Evolutionary conservation across 2,888 invertebrate genomes (phyloP), one percentile per base, ranked within the genome.

Genomic region (Parnassius glacialis): DNA sequence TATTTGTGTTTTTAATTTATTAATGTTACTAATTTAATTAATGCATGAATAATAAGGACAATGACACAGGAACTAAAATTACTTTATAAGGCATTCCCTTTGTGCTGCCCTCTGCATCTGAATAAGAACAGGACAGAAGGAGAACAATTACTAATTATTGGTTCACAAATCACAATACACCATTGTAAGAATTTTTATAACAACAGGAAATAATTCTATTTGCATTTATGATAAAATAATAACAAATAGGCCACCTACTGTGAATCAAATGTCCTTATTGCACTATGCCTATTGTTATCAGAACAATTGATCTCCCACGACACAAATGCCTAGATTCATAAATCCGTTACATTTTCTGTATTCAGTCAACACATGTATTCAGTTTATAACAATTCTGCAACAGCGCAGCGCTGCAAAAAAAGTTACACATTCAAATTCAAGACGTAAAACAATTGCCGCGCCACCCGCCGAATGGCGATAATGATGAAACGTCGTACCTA

Each of bases 401-500:
- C 16, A 16, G 62, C 57, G 65, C 64, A 71, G 62, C 57, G 66
- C 64, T 71, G 58, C 54, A 79, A 79, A 76, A 76, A 76, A 70
- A 66, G 72, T 73, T 70, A 67, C 74, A 74, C 72, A 78, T 80
- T 76, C 71, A 75, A 74, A 82, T 83, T 78, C 80, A 74, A 68
- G 66, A 65, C 67, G 65, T 64, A 53, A 62, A 73, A 76, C 78
- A 75, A 76, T 76, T 71, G 75, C 70, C 62, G 66, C 66, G 64
- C 64, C 67, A 60, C 62, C 63, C 67, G 42, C 50, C 66, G 75
- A 74, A 75, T 74, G 73, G 70, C 75, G 71, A 75, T 74, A 72
- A 72, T 89, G 87, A 76, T 74, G 89, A 85, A 87, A 88, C 76
- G 61, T 43, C 67, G 65, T 59, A 71, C 7, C 3, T 70, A 81